These are phyloP conservation scores for Propithecus perrieri DNA, from an alignment of 2,797 vertebrate species.

Conservation along the genomic window DNA sequence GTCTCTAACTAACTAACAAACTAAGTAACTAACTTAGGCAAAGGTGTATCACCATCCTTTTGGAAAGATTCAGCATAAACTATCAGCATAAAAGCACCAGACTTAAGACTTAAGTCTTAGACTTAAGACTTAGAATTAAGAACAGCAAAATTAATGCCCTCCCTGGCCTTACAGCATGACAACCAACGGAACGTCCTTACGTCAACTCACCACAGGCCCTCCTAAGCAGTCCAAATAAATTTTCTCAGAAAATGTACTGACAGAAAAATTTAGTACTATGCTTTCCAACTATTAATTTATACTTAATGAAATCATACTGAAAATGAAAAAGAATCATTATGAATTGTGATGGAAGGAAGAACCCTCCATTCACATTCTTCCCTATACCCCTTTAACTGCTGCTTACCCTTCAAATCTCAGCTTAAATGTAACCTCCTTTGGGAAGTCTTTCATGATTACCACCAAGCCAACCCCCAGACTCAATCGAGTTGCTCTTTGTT, in stretches of 20 bases:
- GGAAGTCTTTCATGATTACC: neutral
- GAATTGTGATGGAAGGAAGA: neutral
- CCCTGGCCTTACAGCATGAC: neutral
- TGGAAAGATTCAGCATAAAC: slow-evolving; percentile 39
- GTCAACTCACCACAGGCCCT: neutral
- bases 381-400: neutral
- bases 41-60: neutral
- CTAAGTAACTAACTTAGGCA: neutral
- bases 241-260: neutral
- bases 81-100: neutral
- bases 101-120: no score
- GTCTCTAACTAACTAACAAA: neutral
- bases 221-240: neutral
- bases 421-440: slow-evolving; percentile 4
- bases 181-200: neutral
- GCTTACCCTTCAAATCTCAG: slow-evolving; percentile 7
- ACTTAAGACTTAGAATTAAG: neutral
- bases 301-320: slow-evolving; percentile 23
- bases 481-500: neutral
- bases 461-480: neutral
- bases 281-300: neutral
- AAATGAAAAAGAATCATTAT: slow-evolving; percentile 1
- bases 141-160: neutral
- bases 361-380: neutral
- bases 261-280: neutral